phyloP scores from a whole-genome alignment of 35 echinoderm and acorn worm species.

The Heliocidaris tuberculata region DNA sequence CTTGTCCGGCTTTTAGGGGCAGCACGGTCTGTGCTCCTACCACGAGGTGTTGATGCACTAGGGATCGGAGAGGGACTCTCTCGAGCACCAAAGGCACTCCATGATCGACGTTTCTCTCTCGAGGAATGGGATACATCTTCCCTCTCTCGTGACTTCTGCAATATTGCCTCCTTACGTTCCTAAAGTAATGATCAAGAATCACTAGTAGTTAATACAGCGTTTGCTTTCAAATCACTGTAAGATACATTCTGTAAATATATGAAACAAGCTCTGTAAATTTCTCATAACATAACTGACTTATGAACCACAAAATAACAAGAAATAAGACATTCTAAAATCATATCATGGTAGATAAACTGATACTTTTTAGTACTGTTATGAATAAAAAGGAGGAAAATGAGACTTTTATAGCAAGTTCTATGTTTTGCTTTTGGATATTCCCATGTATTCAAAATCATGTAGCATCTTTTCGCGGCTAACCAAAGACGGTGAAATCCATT shows the following conservation, averaged over 20 bases:
- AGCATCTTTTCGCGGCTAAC: too few relatives aligned
- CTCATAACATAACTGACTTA: too few relatives aligned
- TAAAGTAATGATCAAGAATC: constrained; percentile 4
- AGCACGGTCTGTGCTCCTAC: constrained; percentile 62
- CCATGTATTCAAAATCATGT: too few relatives aligned
- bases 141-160: constrained; percentile 60
- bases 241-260: neutral
- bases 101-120: constrained; percentile 64
- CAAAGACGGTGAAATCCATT: too few relatives aligned
- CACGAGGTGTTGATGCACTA: constrained; percentile 49
- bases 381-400: too few relatives aligned
- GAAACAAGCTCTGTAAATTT: neutral
- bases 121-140: constrained; percentile 13
- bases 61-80: constrained; percentile 49
- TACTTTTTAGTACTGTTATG: too few relatives aligned
- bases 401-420: too few relatives aligned
- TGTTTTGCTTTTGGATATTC: too few relatives aligned
- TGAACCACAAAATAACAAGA: too few relatives aligned
- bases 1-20: constrained; percentile 13
- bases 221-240: neutral
- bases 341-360: too few relatives aligned
- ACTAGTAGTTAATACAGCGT: neutral
- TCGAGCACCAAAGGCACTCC: constrained; percentile 69
- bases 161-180: constrained; percentile 62
- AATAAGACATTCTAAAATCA: too few relatives aligned